Percentiles rank a stretch among this genome's conserved stretches.
phyloP scores from a whole-genome alignment of 2,888 invertebrate species.

The Hirtodrosophila histrioides region DNA sequence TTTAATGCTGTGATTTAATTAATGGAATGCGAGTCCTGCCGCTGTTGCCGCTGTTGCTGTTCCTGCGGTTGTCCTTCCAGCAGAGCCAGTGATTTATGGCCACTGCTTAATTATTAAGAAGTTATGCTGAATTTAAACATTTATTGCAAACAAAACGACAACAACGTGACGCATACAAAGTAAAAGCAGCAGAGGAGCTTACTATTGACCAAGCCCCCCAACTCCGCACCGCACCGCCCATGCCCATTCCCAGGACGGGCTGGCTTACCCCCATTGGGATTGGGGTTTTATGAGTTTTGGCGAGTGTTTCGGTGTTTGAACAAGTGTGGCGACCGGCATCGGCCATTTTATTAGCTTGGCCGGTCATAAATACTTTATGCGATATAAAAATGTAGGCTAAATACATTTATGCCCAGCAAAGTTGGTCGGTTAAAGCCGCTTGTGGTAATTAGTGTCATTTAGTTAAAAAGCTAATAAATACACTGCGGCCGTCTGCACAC shows the following conservation, averaged over 20 bases:
- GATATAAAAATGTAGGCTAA: conserved; percentile 59
- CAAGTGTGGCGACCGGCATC: conserved; percentile 26
- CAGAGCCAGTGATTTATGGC: conserved; percentile 58
- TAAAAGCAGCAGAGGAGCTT: conserved; percentile 12
- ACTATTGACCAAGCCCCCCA: conserved; percentile 3
- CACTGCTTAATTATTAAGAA: conserved; percentile 75
- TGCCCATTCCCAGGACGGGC: conserved; percentile 5
- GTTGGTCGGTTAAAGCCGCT: conserved; percentile 56
- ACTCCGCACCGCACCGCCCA: neutral
- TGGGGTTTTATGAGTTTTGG: conserved; percentile 51
- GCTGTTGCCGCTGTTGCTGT: neutral
- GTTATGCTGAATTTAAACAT: conserved; percentile 77
- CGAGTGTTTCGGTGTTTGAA: too few species aligned
- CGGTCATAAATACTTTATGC: conserved; percentile 74
- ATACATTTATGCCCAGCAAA: neutral
- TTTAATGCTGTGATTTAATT: conserved; percentile 60
- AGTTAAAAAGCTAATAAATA: conserved; percentile 73
- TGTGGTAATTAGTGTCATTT: conserved; percentile 71
- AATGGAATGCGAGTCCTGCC: conserved; percentile 42
- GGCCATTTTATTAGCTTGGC: conserved; percentile 60
- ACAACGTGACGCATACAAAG: conserved; percentile 68
- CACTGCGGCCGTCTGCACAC: conserved; percentile 25
- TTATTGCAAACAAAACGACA: conserved; percentile 66
- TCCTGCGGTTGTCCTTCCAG: conserved; percentile 19
- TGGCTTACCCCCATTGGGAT: conserved; percentile 29